Base-by-base conservation (phyloP, 2,113 vertebrate species). In the Petromus typicus region DNA sequence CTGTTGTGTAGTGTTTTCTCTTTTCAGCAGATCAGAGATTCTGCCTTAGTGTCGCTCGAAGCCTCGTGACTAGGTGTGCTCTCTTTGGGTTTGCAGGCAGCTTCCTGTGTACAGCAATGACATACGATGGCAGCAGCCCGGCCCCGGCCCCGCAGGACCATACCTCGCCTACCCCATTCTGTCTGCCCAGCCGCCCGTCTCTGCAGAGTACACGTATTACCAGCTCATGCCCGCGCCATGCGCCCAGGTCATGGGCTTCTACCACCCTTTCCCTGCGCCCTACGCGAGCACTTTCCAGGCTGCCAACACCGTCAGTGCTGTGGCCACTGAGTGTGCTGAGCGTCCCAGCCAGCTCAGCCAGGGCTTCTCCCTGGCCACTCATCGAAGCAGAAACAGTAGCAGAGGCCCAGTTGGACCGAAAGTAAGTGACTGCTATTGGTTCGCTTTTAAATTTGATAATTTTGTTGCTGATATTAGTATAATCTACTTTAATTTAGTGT, bases 231-330 rank as follows among this genome's bases (percentile, higher is more conserved):
- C 99, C 76, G 98, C 99, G 45, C 99, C 99, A 0, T 99, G 99
- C 97, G 99, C 99, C 69, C 99, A 99, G 66, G 99, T 99, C 90
- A 99, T 99, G 99, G 99, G 99, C 91, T 99, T 99, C 98, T 99
- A 99, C 96, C 99, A 99, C 98, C 99, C 99, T 69, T 99, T 99
- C 87, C 99, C 99, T 73, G 76, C 99, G 6, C 98, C 99, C 0
- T 99, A 99, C 54, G 98, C 99, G 6, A 98, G 98, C 13, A 98
- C 99, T 7, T 98, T 99, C 80, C 99, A 99, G 96, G n/a, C 99
- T 83, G 94, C 98, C 6, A 99, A 97, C 80, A 97, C 99, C 95
- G 98, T 99, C 9, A 99, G 97, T 97, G 83, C 99, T 4, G 98
- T 99, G 9, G 98, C 99, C 25, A 57, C 99, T 37, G 99, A 99